Percentiles rank a stretch among this genome's conserved stretches.
phyloP scores from a whole-genome alignment of 2,888 invertebrate species.

The Eupithecia tripunctaria region DNA sequence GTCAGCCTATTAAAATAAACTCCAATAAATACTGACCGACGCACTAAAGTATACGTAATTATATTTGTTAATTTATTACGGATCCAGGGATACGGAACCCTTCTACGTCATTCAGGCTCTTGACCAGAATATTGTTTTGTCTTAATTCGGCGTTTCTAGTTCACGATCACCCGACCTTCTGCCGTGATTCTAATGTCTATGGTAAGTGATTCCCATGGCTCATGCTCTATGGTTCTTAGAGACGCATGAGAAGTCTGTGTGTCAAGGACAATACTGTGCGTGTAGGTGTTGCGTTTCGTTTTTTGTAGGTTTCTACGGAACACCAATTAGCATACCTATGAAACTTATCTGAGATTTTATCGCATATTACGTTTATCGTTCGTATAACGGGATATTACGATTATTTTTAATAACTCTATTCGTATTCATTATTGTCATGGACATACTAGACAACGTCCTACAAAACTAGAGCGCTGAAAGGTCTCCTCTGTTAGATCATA shows the following conservation, averaged over 20 bases:
- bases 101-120: background rate
- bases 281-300: background rate
- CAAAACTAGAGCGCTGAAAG: background rate
- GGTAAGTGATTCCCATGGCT: slow-evolving; percentile 21
- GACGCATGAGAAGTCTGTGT: background rate
- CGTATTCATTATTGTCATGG: background rate
- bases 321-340: background rate
- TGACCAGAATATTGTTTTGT: background rate
- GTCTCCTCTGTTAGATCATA: background rate
- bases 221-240: slow-evolving; percentile 7
- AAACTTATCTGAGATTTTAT: background rate
- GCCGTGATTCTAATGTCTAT: background rate
- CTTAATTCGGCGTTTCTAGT: background rate
- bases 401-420: background rate
- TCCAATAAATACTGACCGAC: too few species aligned
- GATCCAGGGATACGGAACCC: background rate
- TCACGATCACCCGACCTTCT: background rate
- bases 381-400: background rate
- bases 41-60: too few species aligned
- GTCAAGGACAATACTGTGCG: background rate
- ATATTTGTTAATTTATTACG: too few species aligned
- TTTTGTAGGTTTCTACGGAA: background rate
- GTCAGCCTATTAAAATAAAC: too few species aligned
- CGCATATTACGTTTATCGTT: background rate
- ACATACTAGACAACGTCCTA: background rate